Percentiles rank a stretch among this genome's conserved stretches.
Evolutionary conservation across 2,797 vertebrate species (phyloP).

Genomic region (Lepilemur ruficaudatus): DNA sequence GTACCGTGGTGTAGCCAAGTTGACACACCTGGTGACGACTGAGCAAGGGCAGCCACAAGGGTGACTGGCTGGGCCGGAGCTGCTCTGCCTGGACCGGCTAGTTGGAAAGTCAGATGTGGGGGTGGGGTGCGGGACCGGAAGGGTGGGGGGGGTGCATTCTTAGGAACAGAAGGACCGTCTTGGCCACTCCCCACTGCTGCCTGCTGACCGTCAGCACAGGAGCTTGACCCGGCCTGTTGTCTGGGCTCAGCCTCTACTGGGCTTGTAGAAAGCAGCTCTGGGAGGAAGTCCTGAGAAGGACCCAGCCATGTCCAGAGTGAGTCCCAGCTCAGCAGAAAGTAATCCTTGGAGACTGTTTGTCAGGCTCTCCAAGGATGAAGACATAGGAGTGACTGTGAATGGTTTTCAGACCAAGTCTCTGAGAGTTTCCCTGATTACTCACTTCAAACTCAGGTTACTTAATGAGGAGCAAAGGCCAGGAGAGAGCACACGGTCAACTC

Average conservation of each 20-base stretch:
- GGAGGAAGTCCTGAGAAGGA: too few species aligned
- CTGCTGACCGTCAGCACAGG: too few species aligned
- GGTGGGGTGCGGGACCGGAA: accelerated
- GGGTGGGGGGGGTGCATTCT: too few species aligned
- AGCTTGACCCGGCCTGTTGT: accelerated
- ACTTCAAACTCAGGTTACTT: not conserved
- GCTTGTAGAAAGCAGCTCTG: not conserved
- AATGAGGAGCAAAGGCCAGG: accelerated
- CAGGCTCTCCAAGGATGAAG: not conserved
- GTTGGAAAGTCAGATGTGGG: not conserved
- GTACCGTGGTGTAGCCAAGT: accelerated
- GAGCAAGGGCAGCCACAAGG: too few species aligned
- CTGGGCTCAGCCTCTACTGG: not conserved
- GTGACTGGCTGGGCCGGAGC: not conserved
- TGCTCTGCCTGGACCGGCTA: not conserved
- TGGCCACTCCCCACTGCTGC: accelerated
- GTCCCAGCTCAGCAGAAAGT: accelerated
- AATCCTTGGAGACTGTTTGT: not conserved
- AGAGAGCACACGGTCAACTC: accelerated
- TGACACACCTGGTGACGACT: accelerated
- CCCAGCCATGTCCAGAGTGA: accelerated
- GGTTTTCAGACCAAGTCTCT: not conserved
- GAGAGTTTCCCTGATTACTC: not conserved
- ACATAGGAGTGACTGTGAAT: accelerated
- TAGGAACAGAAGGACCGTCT: not conserved